Percentiles rank a stretch among this genome's conserved stretches.
Conservation (phyloP, 2,113 vertebrate species). For the Rhadina sibilatrix region DNA sequence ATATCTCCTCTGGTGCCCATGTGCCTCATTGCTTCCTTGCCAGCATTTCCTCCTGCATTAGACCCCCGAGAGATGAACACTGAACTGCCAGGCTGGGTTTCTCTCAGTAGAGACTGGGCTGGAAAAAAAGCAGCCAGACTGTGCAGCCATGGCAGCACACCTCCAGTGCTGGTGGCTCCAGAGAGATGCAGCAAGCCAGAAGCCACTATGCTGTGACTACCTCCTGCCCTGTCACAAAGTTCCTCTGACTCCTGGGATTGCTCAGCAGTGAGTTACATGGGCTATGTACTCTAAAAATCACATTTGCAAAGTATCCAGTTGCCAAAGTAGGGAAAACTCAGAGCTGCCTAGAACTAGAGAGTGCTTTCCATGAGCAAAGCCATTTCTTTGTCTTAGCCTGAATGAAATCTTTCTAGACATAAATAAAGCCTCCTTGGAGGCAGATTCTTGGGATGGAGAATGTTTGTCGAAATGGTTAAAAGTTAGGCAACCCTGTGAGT, state of each 20-base stretch:
- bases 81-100: not conserved
- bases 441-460: not conserved
- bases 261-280: not conserved
- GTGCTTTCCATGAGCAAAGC: not conserved
- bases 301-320: not conserved
- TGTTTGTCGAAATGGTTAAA: not conserved
- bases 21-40: not conserved
- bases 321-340: not conserved
- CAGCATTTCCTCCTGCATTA: not conserved
- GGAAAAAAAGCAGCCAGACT: not conserved
- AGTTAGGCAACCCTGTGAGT: not conserved
- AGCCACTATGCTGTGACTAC: not conserved
- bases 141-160: not conserved
- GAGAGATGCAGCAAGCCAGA: not conserved
- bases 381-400: not conserved
- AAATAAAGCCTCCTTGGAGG: not conserved
- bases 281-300: not conserved
- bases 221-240: not conserved
- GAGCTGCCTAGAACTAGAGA: not conserved
- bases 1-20: accelerated
- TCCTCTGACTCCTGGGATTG: not conserved
- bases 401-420: not conserved
- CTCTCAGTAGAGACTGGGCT: not conserved
- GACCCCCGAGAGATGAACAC: accelerated
- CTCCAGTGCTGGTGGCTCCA: not conserved